These are phyloP conservation scores for Drosophila nannoptera DNA, from an alignment of 1,140 invertebrate genomes.

Conservation along the genomic window DNA sequence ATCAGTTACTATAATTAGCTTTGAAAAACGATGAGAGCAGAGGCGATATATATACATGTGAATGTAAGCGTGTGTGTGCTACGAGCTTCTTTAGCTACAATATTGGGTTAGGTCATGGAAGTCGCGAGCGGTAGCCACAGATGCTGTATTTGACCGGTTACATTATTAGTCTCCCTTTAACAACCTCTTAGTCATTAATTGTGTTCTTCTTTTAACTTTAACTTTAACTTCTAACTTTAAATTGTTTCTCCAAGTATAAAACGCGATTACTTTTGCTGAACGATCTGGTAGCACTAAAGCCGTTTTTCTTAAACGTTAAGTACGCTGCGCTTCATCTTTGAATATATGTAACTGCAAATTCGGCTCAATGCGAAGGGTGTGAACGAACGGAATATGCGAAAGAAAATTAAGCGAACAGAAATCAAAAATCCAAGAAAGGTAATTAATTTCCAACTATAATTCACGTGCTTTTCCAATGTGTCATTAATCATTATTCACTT, in stretches of 20 bases:
- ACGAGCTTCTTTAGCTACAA: background rate
- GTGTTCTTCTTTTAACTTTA: background rate
- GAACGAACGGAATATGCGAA: background rate
- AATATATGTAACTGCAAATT: background rate
- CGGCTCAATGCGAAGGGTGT: background rate
- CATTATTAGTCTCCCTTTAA: too few relatives aligned
- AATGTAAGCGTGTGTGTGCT: background rate
- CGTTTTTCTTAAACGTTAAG: background rate
- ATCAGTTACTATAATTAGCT: conserved; percentile 32
- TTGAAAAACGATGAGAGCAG: conserved; percentile 10
- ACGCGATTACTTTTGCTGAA: background rate
- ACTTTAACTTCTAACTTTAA: background rate
- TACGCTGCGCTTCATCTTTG: background rate
- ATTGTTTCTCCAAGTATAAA: background rate
- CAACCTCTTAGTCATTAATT: too few relatives aligned
- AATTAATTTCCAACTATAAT: background rate
- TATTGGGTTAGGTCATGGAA: conserved; percentile 4
- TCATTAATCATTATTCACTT: conserved; percentile 14
- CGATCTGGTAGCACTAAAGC: background rate
- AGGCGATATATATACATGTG: too few relatives aligned
- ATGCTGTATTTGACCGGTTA: too few relatives aligned
- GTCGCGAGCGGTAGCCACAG: background rate
- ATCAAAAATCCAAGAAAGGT: background rate
- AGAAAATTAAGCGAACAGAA: background rate
- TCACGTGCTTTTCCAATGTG: background rate